phyloP scores from a whole-genome alignment of 2,888 invertebrate genomes.

The Ypsolopha scabrella region DNA sequence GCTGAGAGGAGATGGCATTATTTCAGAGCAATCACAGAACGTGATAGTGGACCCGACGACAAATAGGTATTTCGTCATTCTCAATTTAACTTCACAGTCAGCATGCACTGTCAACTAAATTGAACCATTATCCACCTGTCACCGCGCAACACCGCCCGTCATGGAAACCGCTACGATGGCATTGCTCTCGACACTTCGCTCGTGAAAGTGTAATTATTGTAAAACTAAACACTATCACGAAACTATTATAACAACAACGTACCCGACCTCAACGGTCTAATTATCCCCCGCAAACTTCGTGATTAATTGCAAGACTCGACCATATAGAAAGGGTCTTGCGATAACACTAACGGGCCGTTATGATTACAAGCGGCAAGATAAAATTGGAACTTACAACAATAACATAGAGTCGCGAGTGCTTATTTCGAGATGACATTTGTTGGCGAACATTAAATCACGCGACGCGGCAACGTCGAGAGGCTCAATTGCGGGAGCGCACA shows the following conservation, averaged over 20 bases:
- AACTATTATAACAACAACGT: slow-evolving; percentile 1
- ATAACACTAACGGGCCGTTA: slow-evolving; percentile 31
- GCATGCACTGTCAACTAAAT: neutral
- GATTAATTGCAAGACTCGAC: slow-evolving; percentile 12
- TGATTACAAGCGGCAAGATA: slow-evolving; percentile 27
- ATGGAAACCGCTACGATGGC: too few relatives aligned
- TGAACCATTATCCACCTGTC: neutral
- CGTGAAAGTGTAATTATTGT: neutral
- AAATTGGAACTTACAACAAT: slow-evolving; percentile 34
- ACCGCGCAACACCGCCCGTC: too few relatives aligned
- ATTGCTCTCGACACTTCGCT: neutral
- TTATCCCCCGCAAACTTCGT: slow-evolving; percentile 23
- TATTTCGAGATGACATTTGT: slow-evolving; percentile 45
- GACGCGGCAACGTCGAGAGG: slow-evolving; percentile 36
- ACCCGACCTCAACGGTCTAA: neutral
- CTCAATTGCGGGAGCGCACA: slow-evolving; percentile 48
- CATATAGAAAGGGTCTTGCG: slow-evolving; percentile 26
- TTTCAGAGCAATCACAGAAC: too few relatives aligned
- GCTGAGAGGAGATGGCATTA: too few relatives aligned
- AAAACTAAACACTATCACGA: slow-evolving; percentile 1
- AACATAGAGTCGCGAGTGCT: slow-evolving; percentile 37
- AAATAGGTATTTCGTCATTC: too few relatives aligned
- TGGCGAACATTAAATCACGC: slow-evolving; percentile 41
- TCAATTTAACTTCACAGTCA: neutral
- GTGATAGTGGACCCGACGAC: too few relatives aligned